These are phyloP conservation scores for Diabrotica virgifera DNA, from an alignment of 1,140 invertebrate genomes.

Conservation along the genomic window DNA sequence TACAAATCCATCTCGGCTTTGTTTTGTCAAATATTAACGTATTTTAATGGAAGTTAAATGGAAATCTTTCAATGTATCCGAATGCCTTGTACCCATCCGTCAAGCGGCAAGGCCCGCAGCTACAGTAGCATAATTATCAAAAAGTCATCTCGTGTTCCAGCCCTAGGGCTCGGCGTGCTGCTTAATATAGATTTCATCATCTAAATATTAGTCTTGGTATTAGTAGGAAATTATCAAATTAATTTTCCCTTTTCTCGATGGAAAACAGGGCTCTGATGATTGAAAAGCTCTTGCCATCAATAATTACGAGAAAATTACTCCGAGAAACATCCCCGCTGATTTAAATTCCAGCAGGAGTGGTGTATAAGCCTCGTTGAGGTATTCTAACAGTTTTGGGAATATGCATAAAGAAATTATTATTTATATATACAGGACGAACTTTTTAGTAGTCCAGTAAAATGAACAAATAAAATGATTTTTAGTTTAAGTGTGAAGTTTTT, in stretches of 20 bases:
- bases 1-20: no score
- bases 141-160: neutral
- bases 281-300: slow-evolving; percentile 1
- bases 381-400: neutral
- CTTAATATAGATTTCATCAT: slow-evolving; percentile 1
- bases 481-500: no score
- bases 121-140: neutral
- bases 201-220: neutral
- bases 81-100: no score
- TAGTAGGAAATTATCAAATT: slow-evolving; percentile 3
- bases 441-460: no score
- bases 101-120: no score
- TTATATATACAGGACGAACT: neutral
- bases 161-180: neutral
- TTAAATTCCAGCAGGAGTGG: slow-evolving; percentile 2
- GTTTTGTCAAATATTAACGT: no score
- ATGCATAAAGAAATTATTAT: neutral
- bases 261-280: neutral
- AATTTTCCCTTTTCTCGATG: neutral
- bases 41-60: no score
- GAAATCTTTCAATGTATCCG: no score
- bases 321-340: neutral
- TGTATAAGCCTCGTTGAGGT: neutral
- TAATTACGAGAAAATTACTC: slow-evolving; percentile 3
- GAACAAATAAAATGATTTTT: no score